These are phyloP conservation scores for Macropis europaea DNA, from an alignment of 2,888 invertebrate species.

Conservation along the genomic window DNA sequence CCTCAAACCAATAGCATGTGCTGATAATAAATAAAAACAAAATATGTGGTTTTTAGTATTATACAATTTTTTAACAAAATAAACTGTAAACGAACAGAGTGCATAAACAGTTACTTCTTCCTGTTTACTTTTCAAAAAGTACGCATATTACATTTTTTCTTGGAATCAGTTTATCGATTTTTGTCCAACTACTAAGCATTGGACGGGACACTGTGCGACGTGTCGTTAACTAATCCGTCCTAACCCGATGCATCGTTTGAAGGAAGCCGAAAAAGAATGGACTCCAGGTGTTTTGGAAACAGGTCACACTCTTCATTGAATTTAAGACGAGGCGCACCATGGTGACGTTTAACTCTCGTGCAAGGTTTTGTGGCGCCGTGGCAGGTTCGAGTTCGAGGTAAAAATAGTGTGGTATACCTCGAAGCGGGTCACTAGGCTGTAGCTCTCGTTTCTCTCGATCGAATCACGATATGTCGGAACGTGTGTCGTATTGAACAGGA, in stretches of 20 bases:
- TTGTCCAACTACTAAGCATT: too few relatives aligned
- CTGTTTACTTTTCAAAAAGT: too few relatives aligned
- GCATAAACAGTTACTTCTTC: too few relatives aligned
- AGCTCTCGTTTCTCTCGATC: slow-evolving; percentile 67
- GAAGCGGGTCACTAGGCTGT: slow-evolving; percentile 78
- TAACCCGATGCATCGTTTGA: not conserved
- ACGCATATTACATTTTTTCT: too few relatives aligned
- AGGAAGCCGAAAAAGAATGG: not conserved
- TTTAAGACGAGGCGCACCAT: slow-evolving; percentile 30
- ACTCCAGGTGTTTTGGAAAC: not conserved
- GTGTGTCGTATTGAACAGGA: slow-evolving; percentile 34
- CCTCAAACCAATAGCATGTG: too few relatives aligned
- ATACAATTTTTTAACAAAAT: too few relatives aligned
- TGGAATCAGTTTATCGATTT: too few relatives aligned
- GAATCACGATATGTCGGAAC: slow-evolving; percentile 56
- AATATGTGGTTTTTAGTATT: too few relatives aligned
- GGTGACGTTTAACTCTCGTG: slow-evolving; percentile 48
- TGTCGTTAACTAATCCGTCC: not conserved
- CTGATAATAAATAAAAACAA: too few relatives aligned
- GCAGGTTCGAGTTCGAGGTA: slow-evolving; percentile 73
- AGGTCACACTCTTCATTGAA: slow-evolving; percentile 21
- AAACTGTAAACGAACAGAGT: too few relatives aligned
- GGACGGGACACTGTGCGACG: too few relatives aligned
- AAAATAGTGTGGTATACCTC: slow-evolving; percentile 77
- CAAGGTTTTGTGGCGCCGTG: slow-evolving; percentile 72